A percentile compares a stretch with the other conserved stretches of the same genome.
Conservation (phyloP, 2,888 invertebrate genomes). For the Adelphocoris suturalis region DNA sequence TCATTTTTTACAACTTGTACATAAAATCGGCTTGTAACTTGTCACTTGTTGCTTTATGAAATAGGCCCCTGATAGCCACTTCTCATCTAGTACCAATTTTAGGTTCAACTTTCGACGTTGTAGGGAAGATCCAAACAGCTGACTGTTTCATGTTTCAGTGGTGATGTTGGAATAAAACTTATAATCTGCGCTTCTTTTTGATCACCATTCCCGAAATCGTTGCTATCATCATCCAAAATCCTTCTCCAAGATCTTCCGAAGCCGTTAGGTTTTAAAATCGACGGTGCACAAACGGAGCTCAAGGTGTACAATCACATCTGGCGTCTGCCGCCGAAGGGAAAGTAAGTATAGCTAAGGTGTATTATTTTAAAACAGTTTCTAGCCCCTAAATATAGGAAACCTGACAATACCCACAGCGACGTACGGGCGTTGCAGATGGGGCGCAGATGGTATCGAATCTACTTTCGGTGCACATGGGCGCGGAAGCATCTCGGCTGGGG, state of each 20-base stretch:
- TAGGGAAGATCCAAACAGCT: too few species aligned
- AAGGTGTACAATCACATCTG: constrained; percentile 70
- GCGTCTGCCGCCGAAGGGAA: constrained; percentile 68
- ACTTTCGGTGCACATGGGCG: constrained; percentile 60
- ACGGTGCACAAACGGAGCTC: constrained; percentile 36
- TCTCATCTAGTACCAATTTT: too few species aligned
- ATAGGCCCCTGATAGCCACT: too few species aligned
- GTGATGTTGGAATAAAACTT: too few species aligned
- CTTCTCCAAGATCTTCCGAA: neutral
- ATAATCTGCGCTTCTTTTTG: too few species aligned
- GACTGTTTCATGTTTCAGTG: too few species aligned
- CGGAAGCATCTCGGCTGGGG: constrained; percentile 52
- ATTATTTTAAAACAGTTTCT: constrained; percentile 71
- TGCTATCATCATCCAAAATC: too few species aligned
- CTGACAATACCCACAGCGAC: constrained; percentile 67
- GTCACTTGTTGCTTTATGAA: too few species aligned
- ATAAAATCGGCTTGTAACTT: too few species aligned
- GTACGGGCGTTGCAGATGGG: constrained; percentile 66
- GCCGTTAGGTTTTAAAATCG: neutral
- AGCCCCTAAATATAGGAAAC: constrained; percentile 70
- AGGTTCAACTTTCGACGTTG: too few species aligned
- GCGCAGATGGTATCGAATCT: constrained; percentile 65
- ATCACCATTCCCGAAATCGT: too few species aligned
- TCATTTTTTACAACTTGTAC: too few species aligned
- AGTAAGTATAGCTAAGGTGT: constrained; percentile 71